Evolutionary conservation across 2,797 vertebrate species (phyloP).

Genomic region (Cheirogaleus major): DNA sequence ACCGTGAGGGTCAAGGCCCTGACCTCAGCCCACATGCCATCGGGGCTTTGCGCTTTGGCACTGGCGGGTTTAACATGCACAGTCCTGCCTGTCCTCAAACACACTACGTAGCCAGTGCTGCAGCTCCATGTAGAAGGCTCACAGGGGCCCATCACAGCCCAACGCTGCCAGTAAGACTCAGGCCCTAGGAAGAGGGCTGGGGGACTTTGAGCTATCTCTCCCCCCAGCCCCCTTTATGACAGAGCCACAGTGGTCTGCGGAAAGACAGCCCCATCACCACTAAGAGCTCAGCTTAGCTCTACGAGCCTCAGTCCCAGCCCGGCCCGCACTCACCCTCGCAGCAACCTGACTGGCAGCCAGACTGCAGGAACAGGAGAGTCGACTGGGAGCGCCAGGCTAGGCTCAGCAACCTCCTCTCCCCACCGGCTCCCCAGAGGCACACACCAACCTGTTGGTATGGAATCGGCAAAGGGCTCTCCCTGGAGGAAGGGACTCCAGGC

Average conservation of each 20-base stretch:
- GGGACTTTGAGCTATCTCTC: background rate
- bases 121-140: background rate
- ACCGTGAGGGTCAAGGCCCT: background rate
- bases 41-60: background rate
- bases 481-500: background rate
- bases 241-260: background rate
- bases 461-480: constrained; percentile 14
- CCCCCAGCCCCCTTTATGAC: background rate
- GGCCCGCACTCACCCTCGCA: constrained; percentile 37
- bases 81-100: background rate
- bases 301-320: background rate
- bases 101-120: background rate
- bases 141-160: background rate
- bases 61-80: background rate
- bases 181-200: background rate
- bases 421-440: constrained; percentile 13
- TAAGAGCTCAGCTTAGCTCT: background rate
- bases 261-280: background rate
- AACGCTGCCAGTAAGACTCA: background rate
- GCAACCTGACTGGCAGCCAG: background rate
- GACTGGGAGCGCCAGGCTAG: background rate
- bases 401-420: background rate
- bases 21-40: background rate
- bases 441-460: constrained; percentile 55
- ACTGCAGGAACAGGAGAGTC: background rate